Base-by-base conservation (phyloP, 2,888 invertebrate genomes). In the Caenorhabditis imperialis region DNA sequence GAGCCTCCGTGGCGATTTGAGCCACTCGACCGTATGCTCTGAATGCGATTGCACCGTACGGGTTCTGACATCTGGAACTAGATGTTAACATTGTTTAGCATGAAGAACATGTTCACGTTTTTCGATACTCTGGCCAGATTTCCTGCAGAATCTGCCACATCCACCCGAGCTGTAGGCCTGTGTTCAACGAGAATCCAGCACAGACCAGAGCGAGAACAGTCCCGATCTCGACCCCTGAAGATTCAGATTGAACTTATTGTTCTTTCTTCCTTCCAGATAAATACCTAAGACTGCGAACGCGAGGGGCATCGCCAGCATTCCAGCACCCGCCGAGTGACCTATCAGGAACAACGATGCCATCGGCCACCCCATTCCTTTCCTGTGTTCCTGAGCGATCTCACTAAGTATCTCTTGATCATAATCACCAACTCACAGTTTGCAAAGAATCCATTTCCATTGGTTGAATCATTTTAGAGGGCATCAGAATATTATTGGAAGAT, bases 301-400 rank as follows among this genome's bases (percentile, higher is more conserved):
- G 30, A 45, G 30, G 23, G 74, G 57, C 33, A 77, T 50, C 3
- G 70, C 77, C 16, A 78, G 25, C 71, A 78, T 75, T 38, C 77
- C 77, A 16, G 71, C 77, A 12, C 77, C 77, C 14, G 71, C 74
- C n/a, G 74, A 74, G 48, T 74, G 70, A 33, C 77, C 77, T 16
- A 78, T 42, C 7, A 78, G 51, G 23, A 78, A 78, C 7, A 78
- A 60, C 0, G 61, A 55, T 3, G 72, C 77, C 67, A 72, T 67
- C 33, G 65, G 27, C 77, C 77, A 77, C 8, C 62, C 48, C 27
- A 77, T 42, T 18, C 67, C 71, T n/a, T 58, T 62, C 1, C n/a
- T n/a, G n/a, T n/a, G n/a, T n/a, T n/a, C n/a, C n/a, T n/a, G n/a
- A n/a, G n/a, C n/a, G n/a, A n/a, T 54, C 44, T 44, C 35, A 25